Percentiles rank a stretch among this genome's conserved stretches.
phyloP scores from a whole-genome alignment of 2,888 invertebrate species.

The Fragum whitleyi region DNA sequence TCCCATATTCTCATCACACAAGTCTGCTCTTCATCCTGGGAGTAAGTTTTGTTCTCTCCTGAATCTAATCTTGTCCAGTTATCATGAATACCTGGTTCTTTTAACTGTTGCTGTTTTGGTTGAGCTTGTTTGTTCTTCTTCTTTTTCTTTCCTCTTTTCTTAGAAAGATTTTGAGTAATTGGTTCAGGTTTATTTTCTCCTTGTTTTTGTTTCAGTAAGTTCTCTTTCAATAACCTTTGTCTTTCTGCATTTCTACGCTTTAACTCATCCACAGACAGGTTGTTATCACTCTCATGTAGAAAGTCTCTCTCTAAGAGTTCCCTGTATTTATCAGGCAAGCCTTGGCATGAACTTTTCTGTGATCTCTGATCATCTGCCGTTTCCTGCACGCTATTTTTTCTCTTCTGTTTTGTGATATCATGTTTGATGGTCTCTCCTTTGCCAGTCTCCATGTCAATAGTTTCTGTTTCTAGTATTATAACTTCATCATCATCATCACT shows the following conservation, averaged over 20 bases:
- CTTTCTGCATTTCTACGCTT: slow-evolving; percentile 71
- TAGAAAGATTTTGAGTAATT: not conserved
- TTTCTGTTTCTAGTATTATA: slow-evolving; percentile 55
- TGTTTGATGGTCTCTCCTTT: not conserved
- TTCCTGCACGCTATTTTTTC: not conserved
- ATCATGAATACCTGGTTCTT: slow-evolving; percentile 19
- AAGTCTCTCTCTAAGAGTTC: slow-evolving; percentile 66
- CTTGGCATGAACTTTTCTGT: slow-evolving; percentile 2
- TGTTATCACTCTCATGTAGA: slow-evolving; percentile 64
- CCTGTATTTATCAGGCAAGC: slow-evolving; percentile 68
- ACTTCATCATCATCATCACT: slow-evolving; percentile 48
- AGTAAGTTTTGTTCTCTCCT: slow-evolving; percentile 26
- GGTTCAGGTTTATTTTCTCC: slow-evolving; percentile 11
- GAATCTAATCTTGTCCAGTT: slow-evolving; percentile 34
- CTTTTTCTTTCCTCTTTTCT: slow-evolving; percentile 43
- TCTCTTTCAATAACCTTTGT: slow-evolving; percentile 66
- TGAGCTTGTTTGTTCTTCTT: slow-evolving; percentile 41
- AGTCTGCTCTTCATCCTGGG: slow-evolving; percentile 68
- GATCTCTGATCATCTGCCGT: not conserved
- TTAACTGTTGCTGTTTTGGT: slow-evolving; percentile 17
- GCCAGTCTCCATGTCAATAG: slow-evolving; percentile 38
- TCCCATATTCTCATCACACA: slow-evolving; percentile 68
- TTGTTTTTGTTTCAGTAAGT: slow-evolving; percentile 53
- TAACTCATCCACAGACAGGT: slow-evolving; percentile 66
- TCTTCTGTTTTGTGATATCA: not conserved